Evolutionary conservation across 1,140 invertebrate genomes (phyloP), one percentile per base, ranked within the genome.

Genomic region (Leptinotarsa lineolata): DNA sequence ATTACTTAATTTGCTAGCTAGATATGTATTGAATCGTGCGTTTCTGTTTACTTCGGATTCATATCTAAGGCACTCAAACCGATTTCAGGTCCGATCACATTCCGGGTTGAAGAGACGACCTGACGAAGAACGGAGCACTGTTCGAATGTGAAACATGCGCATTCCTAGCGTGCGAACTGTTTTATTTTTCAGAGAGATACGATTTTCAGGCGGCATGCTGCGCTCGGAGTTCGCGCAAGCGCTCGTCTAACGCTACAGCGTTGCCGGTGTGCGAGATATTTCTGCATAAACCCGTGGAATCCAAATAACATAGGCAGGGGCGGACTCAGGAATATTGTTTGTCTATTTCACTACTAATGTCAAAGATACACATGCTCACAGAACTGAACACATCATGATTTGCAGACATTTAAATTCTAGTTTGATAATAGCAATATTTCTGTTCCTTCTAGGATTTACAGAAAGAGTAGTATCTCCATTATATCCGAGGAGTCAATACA

Each of bases 1-100:
- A 69, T 69, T 8, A 59, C 68, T 54, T 54, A 8, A 54, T 54
- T 54, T 54, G 0, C 15, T 54, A 54, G 48, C 15, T 54, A 54
- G 48, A 54, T 54, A 54, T 54, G 48, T 54, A 8, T 16, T 54
- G 1, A 16, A 54, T 54, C 48, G 48, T 18, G 48, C 48, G 48
- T 54, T 54, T 54, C 3, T 54, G 16, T 54, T 54, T 54, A 54
- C n/a, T 54, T 54, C 48, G 15, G 21, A 69, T 69, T 48, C 68
- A 69, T 69, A 54, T 54, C 68, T 69, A 69, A 69, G 68, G 68
- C 68, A 69, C 68, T 69, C n/a, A 46, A 69, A 54, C 46, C n/a
- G 15, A 15, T 54, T 54, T 54, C 48, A 18, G n/a, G n/a, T 54
- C 48, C n/a, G 48, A 15, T 54, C 48, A 54, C 48, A 54, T 54